phyloP scores from a whole-genome alignment of 1,140 invertebrate genomes.

The Ceratosolen fusciceps region DNA sequence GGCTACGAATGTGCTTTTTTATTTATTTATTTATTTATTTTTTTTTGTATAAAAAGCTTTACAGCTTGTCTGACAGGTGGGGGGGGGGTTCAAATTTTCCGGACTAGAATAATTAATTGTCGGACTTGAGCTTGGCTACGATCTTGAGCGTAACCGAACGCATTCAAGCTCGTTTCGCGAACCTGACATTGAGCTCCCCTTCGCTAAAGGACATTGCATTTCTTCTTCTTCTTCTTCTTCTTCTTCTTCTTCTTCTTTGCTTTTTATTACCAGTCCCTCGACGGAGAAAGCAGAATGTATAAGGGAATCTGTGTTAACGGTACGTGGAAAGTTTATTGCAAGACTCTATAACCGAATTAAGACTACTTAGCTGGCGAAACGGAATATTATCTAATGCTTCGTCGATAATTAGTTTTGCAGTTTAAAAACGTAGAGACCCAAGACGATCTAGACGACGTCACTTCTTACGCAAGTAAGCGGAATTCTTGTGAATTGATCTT shows the following conservation, averaged over 20 bases:
- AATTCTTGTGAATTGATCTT: no score
- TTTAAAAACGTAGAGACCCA: no score
- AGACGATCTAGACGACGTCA: no score
- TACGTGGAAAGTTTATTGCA: no score
- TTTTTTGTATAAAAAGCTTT: not conserved
- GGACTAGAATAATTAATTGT: constrained; percentile 5
- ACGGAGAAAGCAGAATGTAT: not conserved
- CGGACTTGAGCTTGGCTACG: not conserved
- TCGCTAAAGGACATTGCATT: not conserved
- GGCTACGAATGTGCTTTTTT: not conserved
- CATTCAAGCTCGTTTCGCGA: not conserved
- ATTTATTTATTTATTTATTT: no score
- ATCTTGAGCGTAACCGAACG: not conserved
- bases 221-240: no score
- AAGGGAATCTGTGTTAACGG: constrained; percentile 6
- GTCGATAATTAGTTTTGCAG: no score
- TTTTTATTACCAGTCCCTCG: not conserved
- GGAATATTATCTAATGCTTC: no score
- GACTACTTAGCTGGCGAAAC: no score
- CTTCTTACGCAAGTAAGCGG: no score
- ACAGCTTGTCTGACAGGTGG: not conserved
- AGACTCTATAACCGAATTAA: no score
- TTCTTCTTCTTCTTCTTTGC: no score
- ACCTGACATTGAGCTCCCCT: constrained; percentile 7
- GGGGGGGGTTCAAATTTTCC: constrained; percentile 10